Evolutionary conservation across 2,113 vertebrate species (phyloP).

Genomic region (Oceanites oceanicus): DNA sequence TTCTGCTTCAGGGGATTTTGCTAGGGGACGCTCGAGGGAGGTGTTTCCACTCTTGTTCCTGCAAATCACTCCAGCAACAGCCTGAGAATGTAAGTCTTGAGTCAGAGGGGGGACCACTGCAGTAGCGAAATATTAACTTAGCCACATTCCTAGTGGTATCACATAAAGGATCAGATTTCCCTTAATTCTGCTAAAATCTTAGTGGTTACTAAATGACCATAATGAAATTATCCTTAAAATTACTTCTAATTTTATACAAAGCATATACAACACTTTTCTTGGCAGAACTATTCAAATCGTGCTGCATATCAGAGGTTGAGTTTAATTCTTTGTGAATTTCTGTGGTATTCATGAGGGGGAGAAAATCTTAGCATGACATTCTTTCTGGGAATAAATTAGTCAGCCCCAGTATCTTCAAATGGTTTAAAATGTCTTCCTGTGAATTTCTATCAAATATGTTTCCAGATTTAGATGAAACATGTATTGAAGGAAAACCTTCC

Average conservation of each 20-base stretch:
- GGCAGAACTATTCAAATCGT: not conserved
- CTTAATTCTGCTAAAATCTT: not conserved
- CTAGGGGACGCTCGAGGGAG: not conserved
- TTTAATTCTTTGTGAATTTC: not conserved
- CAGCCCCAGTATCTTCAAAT: not conserved
- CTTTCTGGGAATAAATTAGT: not conserved
- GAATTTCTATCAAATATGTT: not conserved
- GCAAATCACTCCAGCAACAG: not conserved
- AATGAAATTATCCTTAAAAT: not conserved
- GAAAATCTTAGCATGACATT: not conserved
- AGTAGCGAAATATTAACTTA: not conserved
- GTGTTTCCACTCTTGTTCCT: not conserved
- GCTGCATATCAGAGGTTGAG: not conserved
- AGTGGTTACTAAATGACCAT: not conserved
- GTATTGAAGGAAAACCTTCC: not conserved
- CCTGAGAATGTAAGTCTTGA: not conserved
- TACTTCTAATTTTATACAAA: not conserved
- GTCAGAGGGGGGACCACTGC: not conserved
- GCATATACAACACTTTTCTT: not conserved
- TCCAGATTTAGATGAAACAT: not conserved
- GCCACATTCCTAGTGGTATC: not conserved
- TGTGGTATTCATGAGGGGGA: not conserved
- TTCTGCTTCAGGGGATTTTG: slow-evolving; percentile 10
- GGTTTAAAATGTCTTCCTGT: not conserved
- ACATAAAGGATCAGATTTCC: not conserved